A percentile compares a stretch with the other conserved stretches of the same genome.
These are phyloP conservation scores for Calephelis nemesis DNA, from an alignment of 1,140 invertebrate genomes.

Conservation along the genomic window DNA sequence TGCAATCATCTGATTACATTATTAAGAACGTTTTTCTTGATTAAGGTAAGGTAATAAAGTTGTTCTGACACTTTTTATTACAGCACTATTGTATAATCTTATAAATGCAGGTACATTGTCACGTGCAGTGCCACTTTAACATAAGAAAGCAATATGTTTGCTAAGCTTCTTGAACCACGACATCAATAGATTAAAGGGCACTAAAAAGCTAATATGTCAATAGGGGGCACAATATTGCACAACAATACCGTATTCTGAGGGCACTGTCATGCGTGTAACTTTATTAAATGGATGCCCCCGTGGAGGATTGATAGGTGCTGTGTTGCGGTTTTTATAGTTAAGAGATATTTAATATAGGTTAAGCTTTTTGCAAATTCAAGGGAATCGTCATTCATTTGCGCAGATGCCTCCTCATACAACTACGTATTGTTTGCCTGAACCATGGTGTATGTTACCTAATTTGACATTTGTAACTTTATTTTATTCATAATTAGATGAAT, in stretches of 20 bases:
- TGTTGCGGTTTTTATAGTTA: conserved; percentile 11
- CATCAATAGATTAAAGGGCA: conserved; percentile 46
- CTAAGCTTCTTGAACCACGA: conserved; percentile 30
- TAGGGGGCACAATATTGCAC: conserved; percentile 57
- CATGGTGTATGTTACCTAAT: no score
- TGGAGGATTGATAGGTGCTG: conserved; percentile 59
- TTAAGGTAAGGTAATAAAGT: no score
- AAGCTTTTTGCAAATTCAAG: conserved; percentile 16
- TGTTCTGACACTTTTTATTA: background rate
- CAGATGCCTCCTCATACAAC: background rate
- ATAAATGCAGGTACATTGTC: conserved; percentile 13
- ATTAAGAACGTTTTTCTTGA: no score
- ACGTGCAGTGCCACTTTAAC: conserved; percentile 21
- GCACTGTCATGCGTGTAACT: conserved; percentile 64
- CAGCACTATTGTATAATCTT: background rate
- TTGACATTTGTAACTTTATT: no score
- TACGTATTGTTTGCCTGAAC: background rate
- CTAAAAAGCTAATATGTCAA: conserved; percentile 70
- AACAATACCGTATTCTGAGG: conserved; percentile 56
- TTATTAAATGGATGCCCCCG: conserved; percentile 60
- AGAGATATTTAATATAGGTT: conserved; percentile 24
- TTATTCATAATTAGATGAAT: no score
- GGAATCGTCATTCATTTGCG: background rate
- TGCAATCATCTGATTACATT: no score
- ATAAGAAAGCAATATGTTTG: conserved; percentile 18